phyloP scores from a whole-genome alignment of 2,888 invertebrate species.

The Mesorhabditis belari region DNA sequence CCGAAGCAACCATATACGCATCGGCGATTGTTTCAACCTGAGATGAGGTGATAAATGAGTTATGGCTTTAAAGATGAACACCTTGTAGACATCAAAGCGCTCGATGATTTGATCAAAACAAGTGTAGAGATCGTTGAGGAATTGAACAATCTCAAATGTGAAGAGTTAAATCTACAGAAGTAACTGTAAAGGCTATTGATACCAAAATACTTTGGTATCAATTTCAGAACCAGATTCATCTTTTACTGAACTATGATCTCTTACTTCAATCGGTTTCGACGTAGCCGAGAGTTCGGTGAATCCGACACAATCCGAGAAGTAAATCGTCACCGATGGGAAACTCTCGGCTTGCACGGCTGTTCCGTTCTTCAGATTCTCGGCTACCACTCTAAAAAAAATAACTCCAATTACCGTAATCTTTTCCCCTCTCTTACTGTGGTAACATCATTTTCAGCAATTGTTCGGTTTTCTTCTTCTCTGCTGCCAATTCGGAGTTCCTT shows the following conservation, averaged over 20 bases:
- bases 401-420: not conserved
- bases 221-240: not conserved
- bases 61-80: not conserved
- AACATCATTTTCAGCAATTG: constrained; percentile 54
- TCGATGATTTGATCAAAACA: constrained; percentile 28
- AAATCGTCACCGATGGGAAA: constrained; percentile 24
- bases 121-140: constrained; percentile 37
- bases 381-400: constrained; percentile 15
- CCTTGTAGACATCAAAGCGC: constrained; percentile 38
- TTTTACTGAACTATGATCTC: not conserved
- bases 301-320: constrained; percentile 33
- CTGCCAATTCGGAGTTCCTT: constrained; percentile 70
- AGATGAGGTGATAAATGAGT: not conserved
- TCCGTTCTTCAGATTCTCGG: constrained; percentile 25
- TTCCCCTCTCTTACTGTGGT: constrained; percentile 14
- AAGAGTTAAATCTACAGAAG: not conserved
- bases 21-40: constrained; percentile 33
- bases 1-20: constrained; percentile 33
- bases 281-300: constrained; percentile 23
- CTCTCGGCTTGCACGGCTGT: constrained; percentile 22
- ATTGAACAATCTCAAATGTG: constrained; percentile 63
- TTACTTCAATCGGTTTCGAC: constrained; percentile 21
- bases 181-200: not conserved
- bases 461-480: constrained; percentile 93
- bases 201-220: not conserved